Evolutionary conservation across 2,888 invertebrate species (phyloP).

Genomic region (Eupelmus urozonus): DNA sequence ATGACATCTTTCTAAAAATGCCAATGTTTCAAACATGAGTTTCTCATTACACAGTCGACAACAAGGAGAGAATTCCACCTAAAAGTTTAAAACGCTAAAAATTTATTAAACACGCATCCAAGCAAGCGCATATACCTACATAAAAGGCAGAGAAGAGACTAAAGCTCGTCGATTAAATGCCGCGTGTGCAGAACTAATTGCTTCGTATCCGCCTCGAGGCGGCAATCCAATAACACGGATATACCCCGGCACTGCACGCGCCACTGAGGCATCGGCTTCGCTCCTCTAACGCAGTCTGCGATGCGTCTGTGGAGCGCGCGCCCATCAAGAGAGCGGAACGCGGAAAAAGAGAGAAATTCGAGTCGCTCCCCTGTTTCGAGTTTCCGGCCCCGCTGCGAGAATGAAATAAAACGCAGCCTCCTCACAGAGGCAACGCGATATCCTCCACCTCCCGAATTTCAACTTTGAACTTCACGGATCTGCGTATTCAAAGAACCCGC

Average conservation of each 20-base stretch:
- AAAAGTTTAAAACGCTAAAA: too few relatives aligned
- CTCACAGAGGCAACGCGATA: too few relatives aligned
- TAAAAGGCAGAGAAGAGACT: conserved; percentile 25
- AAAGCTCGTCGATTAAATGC: conserved; percentile 49
- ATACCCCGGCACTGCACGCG: conserved; percentile 43
- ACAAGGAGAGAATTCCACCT: too few relatives aligned
- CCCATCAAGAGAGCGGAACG: neutral
- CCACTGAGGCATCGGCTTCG: conserved; percentile 35
- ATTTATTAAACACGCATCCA: too few relatives aligned
- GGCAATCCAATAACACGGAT: conserved; percentile 57
- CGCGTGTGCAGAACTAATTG: conserved; percentile 59
- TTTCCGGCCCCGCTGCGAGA: neutral
- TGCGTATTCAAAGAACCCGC: too few relatives aligned
- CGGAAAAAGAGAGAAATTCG: neutral
- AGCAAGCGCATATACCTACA: too few relatives aligned
- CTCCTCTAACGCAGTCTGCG: neutral
- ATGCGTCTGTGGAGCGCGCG: neutral
- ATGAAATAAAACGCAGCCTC: too few relatives aligned
- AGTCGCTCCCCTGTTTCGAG: neutral
- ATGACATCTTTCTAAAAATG: too few relatives aligned
- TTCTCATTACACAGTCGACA: too few relatives aligned
- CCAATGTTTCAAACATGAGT: too few relatives aligned
- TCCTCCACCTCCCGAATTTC: too few relatives aligned
- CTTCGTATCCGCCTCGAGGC: conserved; percentile 53
- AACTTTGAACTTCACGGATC: too few relatives aligned